Evolutionary conservation across 1,140 invertebrate genomes (phyloP).

Genomic region (Nomia melanderi): DNA sequence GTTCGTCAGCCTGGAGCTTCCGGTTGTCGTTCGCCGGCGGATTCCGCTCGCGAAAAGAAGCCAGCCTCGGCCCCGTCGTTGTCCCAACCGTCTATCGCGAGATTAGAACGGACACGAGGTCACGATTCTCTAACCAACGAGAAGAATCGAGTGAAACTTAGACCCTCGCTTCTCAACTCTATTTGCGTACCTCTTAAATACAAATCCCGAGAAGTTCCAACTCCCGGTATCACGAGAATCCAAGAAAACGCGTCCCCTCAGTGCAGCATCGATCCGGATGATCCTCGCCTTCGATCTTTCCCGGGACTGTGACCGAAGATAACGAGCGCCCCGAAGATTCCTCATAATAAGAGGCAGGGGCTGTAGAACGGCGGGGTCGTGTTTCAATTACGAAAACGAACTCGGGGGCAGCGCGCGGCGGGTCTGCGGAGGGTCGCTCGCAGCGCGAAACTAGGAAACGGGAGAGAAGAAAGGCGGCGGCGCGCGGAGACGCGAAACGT

Average conservation of each 20-base stretch:
- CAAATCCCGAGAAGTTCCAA: too few species aligned
- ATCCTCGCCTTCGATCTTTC: background rate
- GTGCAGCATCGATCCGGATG: too few species aligned
- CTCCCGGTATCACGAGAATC: too few species aligned
- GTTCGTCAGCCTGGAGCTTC: constrained; percentile 15
- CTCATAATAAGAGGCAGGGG: constrained; percentile 21
- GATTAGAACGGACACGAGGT: background rate
- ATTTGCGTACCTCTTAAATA: too few species aligned
- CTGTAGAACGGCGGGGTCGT: constrained; percentile 11
- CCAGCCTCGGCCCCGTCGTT: too few species aligned
- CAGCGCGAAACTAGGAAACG: background rate
- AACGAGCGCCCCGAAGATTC: constrained; percentile 26
- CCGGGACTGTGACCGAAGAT: constrained; percentile 2
- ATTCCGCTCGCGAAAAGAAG: background rate
- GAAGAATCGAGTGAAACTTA: too few species aligned
- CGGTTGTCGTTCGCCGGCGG: background rate
- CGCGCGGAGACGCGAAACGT: constrained; percentile 16
- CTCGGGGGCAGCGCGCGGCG: constrained; percentile 4
- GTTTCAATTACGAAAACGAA: constrained; percentile 64
- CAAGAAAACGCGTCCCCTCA: too few species aligned
- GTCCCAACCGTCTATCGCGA: background rate
- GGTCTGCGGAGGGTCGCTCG: background rate
- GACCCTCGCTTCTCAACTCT: too few species aligned
- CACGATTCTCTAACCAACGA: too few species aligned
- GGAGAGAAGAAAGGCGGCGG: background rate